These are phyloP conservation scores for Drosophila sproati DNA, from an alignment of 1,140 invertebrate genomes.

Conservation along the genomic window DNA sequence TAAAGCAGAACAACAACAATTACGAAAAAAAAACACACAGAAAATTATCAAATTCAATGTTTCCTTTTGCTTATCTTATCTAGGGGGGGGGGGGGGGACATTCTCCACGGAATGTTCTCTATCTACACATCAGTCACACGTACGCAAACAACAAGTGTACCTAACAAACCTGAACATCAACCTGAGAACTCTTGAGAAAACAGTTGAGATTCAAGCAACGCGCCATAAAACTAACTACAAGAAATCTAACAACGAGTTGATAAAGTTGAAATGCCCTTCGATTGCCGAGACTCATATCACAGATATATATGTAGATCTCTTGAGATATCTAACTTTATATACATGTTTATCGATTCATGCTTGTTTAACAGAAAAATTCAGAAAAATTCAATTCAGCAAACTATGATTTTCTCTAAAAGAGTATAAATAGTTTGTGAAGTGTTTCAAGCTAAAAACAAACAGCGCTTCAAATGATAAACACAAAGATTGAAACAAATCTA, in stretches of 20 bases:
- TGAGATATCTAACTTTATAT: neutral
- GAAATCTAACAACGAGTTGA: neutral
- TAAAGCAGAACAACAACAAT: constrained; percentile 33
- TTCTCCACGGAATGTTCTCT: too few relatives aligned
- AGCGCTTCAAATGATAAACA: constrained; percentile 1
- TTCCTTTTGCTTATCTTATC: constrained; percentile 5
- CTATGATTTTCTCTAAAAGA: neutral
- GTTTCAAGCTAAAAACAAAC: neutral
- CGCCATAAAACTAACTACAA: constrained; percentile 4
- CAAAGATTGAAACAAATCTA: neutral
- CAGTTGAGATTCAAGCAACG: neutral
- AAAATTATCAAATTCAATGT: constrained; percentile 3
- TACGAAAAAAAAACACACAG: constrained; percentile 21
- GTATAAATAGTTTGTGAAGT: neutral
- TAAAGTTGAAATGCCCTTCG: constrained; percentile 5
- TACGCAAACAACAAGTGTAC: constrained; percentile 3
- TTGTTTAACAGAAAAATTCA: too few relatives aligned
- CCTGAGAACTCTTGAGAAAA: neutral
- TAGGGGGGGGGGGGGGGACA: neutral
- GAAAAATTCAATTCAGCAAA: too few relatives aligned
- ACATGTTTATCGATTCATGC: too few relatives aligned
- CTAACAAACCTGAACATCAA: neutral
- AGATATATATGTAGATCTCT: neutral
- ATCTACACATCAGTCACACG: neutral
- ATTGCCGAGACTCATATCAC: neutral